Base-by-base conservation (phyloP, 1,140 invertebrate species). In the Leptinotarsa defecta region DNA sequence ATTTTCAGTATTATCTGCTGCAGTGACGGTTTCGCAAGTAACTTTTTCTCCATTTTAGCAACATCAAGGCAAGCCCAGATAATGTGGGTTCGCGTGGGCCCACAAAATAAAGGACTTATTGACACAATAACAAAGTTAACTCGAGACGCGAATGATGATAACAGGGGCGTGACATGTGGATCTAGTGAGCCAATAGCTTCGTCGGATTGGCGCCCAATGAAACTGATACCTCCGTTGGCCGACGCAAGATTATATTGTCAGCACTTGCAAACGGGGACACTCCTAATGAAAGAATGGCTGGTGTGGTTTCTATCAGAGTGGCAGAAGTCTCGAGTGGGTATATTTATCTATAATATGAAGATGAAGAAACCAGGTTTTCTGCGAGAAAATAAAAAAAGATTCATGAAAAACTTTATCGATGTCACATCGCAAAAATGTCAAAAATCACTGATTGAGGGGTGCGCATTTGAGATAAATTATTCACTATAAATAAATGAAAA, bases 201-300 rank as follows among this genome's bases (percentile, higher is more conserved):
- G 34, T 57, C 48, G 57, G 70, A 73, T 68, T 70, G 68, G 76
- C 77, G 74, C 81, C 82, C 81, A 83, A 81, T 84, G 83, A 82
- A 84, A 84, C 79, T 83, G 83, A 84, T 84, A 84, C 83, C 82
- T 81, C 75, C 74, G 80, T 81, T 81, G 82, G 82, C 75, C 77
- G 52, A 57, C 52, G 52, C 52, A 57, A 57, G 52, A 57, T 57
- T 57, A 19, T 57, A 19, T 19, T 57, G 52, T 15, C 52, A 57
- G 52, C 52, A 19, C 15, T 19, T 57, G 15, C 52, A 5, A 15
- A 57, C 52, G 8, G 52, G 52, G 52, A 57, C 52, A 57, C 17
- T 57, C 52, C 52, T 57, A 57, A 57, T 17, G 15, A 19, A 57
- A 57, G 52, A 57, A 57, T 57, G 52, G 52, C 17, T 57, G 52